Conservation (phyloP, 2,113 vertebrate genomes). For the Smithornis capensis region DNA sequence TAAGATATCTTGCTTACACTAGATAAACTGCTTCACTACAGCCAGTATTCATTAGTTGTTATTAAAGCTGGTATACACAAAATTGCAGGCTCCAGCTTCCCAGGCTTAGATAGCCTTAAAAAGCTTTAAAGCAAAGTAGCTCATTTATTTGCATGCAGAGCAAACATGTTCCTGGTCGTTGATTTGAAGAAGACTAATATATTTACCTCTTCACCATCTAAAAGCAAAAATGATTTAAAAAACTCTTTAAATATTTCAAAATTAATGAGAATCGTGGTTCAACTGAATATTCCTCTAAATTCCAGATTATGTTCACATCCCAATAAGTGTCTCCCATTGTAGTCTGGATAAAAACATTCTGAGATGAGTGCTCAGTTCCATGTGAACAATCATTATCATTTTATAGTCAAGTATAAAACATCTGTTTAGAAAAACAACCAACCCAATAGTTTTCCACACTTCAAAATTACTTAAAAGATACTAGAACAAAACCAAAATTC, state of each 20-base stretch:
- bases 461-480: not conserved
- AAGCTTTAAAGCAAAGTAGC: not conserved
- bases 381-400: not conserved
- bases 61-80: not conserved
- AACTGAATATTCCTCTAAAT: not conserved
- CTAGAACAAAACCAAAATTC: not conserved
- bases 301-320: not conserved
- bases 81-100: not conserved
- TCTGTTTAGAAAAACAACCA: not conserved
- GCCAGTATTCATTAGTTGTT: not conserved
- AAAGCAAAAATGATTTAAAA: not conserved
- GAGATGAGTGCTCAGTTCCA: not conserved
- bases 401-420: not conserved
- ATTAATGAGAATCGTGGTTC: not conserved
- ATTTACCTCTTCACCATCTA: not conserved
- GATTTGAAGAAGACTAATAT: not conserved
- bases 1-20: constrained; percentile 11
- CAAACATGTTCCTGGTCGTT: not conserved
- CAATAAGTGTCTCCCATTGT: not conserved
- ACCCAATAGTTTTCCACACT: not conserved
- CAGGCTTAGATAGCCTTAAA: not conserved
- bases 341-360: not conserved
- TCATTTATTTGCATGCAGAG: not conserved
- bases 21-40: not conserved
- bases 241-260: not conserved